Evolutionary conservation across 2,888 invertebrate species (phyloP), one percentile per base, ranked within the genome.

Genomic region (Liposcelis brunnea): DNA sequence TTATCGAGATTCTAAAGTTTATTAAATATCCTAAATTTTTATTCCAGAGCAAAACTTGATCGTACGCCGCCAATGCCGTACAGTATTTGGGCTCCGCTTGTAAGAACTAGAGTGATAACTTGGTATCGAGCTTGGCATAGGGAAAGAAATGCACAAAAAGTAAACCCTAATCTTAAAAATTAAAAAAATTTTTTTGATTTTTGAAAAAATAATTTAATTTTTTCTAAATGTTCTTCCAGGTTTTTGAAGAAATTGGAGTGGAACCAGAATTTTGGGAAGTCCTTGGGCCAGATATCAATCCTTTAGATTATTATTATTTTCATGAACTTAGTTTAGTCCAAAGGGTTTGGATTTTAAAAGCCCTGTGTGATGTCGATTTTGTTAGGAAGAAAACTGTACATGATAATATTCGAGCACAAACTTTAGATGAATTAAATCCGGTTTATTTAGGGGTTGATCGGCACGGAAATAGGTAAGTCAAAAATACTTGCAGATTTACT

Each of bases 21-120:
- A 36, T 31, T n/a, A n/a, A n/a, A n/a, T 32, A n/a, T 46, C 31
- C 12, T 2, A 10, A 15, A 33, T 43, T 19, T 32, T 47, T 38
- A 16, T 40, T 40, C 16, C 40, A 60, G 62, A 54, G 49, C 57
- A 11, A 64, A 62, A 49, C 50, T 68, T 45, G 63, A 64, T 42
- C 62, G 60, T 53, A 60, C 66, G 49, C 69, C 67, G 21, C 57
- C 67, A 26, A 72, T 74, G 72, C 70, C 73, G 2, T 73, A 72
- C 53, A 60, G 61, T 49, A 64, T 71, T 44, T 74, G 73, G 72
- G 67, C 68, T 21, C 61, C 63, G 40, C 66, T 68, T 49, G 57
- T 74, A 35, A 55, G 59, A 18, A 58, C 61, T 45, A 67, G 65
- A 52, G 57, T 70, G 18, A 57, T 61, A 18, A 55, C 58, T 15